Percentiles rank a stretch among this genome's conserved stretches.
Evolutionary conservation across 2,113 vertebrate genomes (phyloP).

Genomic region (Istiophorus platypterus): DNA sequence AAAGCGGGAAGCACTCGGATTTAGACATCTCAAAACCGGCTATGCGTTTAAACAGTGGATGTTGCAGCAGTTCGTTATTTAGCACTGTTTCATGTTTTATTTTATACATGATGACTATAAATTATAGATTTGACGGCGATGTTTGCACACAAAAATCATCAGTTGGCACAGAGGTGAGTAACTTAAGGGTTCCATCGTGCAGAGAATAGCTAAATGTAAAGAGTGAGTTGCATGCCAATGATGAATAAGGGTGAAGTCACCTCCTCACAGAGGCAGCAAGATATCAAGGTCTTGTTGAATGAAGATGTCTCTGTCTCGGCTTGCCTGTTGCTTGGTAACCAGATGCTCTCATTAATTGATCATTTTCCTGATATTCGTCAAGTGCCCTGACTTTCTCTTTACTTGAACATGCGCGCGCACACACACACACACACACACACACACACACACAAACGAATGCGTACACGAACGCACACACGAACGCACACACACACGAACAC

Average conservation of each 20-base stretch:
- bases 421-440: background rate
- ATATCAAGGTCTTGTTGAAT: slow-evolving; percentile 69
- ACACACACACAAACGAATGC: background rate
- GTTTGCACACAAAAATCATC: slow-evolving; percentile 64
- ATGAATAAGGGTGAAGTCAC: slow-evolving; percentile 43
- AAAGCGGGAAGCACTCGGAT: slow-evolving; percentile 19
- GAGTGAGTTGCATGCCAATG: slow-evolving; percentile 32
- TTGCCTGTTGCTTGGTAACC: slow-evolving; percentile 86
- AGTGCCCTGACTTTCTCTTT: slow-evolving; percentile 56
- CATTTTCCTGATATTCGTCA: slow-evolving; percentile 73
- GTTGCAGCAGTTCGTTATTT: slow-evolving; percentile 35
- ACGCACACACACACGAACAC: background rate
- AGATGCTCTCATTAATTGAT: slow-evolving; percentile 78
- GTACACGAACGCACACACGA: background rate
- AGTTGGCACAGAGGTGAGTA: slow-evolving; percentile 44
- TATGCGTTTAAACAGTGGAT: slow-evolving; percentile 27
- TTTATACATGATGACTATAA: slow-evolving; percentile 56
- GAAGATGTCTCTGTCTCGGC: slow-evolving; percentile 64
- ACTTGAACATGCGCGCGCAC: slow-evolving; percentile 23
- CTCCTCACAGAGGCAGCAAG: slow-evolving; percentile 27
- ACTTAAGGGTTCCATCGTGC: slow-evolving; percentile 47
- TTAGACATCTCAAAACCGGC: slow-evolving; percentile 10
- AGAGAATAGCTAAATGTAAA: slow-evolving; percentile 38
- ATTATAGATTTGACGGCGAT: slow-evolving; percentile 31
- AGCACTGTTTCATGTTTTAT: slow-evolving; percentile 42